Evolutionary conservation across 2,113 vertebrate species (phyloP).

Genomic region (Numida meleagris): DNA sequence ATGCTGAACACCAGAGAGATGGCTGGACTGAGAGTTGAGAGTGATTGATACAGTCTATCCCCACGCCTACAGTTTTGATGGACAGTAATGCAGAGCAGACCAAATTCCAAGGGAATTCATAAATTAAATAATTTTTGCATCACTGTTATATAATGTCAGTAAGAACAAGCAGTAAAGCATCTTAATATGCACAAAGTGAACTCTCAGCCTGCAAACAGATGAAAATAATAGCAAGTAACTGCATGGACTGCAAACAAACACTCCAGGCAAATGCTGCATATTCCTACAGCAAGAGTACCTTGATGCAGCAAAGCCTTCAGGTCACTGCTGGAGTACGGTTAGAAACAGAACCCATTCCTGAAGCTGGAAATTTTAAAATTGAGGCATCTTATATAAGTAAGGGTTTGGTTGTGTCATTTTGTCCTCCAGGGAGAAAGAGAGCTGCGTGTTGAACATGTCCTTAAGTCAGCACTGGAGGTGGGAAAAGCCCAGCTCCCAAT

Average conservation of each 20-base stretch:
- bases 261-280: background rate
- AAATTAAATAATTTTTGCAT: background rate
- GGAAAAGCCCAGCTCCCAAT: background rate
- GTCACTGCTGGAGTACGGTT: background rate
- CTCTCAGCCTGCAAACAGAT: background rate
- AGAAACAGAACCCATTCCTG: background rate
- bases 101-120: background rate
- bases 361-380: background rate
- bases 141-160: background rate
- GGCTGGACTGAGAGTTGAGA: background rate
- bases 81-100: background rate
- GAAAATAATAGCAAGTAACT: background rate
- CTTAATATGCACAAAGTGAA: background rate
- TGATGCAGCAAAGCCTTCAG: background rate
- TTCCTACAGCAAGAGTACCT: background rate
- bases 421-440: background rate
- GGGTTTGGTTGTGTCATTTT: background rate
- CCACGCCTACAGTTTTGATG: background rate
- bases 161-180: background rate
- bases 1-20: background rate
- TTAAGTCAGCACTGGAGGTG: accelerated
- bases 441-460: accelerated
- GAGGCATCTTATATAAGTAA: accelerated
- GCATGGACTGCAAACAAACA: background rate
- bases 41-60: background rate